A percentile compares a stretch with the other conserved stretches of the same genome.
Conservation (phyloP, 2,113 vertebrate genomes). For the Bos javanicus region DNA sequence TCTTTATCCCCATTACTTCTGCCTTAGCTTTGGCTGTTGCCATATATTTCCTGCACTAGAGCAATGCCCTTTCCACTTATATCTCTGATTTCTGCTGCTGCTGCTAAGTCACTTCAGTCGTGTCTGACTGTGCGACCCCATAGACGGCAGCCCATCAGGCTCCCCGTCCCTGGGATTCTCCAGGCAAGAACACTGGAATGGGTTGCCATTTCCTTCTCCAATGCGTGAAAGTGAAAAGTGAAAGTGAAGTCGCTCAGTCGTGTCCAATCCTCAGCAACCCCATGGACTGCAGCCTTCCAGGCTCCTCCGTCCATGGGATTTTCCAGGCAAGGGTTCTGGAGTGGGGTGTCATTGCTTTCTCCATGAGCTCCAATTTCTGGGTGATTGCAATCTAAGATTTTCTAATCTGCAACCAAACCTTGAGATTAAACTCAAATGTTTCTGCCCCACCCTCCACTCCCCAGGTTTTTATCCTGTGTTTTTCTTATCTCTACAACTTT, state of each 20-base stretch:
- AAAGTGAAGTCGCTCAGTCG: no score
- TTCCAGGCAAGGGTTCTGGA: no score
- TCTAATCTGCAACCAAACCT: background rate
- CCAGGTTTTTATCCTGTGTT: background rate
- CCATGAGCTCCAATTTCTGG: background rate
- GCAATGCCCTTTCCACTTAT: background rate
- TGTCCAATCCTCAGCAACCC: fast-evolving
- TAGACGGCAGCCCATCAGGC: no score
- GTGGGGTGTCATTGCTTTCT: no score
- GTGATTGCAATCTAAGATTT: background rate
- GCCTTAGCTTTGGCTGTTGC: background rate
- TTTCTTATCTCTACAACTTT: background rate
- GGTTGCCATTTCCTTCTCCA: no score
- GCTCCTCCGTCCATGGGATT: no score
- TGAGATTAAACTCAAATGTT: background rate
- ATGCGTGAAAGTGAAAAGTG: no score
- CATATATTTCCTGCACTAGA: background rate
- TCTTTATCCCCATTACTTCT: background rate
- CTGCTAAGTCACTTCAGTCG: no score
- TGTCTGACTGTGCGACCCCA: no score
- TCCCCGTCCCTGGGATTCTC: no score
- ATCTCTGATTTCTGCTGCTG: background rate
- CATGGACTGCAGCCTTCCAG: no score
- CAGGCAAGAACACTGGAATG: no score
- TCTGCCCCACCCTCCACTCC: background rate